Conservation (phyloP, 2,888 invertebrate genomes). For the Melanotus villosus region DNA sequence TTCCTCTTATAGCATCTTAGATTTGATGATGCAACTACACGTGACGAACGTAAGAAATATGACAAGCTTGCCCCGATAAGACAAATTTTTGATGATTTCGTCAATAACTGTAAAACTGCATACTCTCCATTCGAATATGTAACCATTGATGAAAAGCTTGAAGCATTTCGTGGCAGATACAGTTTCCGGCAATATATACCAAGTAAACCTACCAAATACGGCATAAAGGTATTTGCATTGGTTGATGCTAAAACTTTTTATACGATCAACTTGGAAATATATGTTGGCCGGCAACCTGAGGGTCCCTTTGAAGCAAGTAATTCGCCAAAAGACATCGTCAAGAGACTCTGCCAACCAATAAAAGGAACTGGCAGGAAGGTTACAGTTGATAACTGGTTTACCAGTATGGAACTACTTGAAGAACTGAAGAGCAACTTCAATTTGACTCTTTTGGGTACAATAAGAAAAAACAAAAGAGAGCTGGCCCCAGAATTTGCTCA, state of each 20-base stretch:
- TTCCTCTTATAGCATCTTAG: conserved; percentile 9
- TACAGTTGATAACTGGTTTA: no score
- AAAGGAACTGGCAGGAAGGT: no score
- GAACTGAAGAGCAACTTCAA: no score
- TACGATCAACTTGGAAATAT: no score
- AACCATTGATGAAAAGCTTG: not conserved
- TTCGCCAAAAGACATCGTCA: not conserved
- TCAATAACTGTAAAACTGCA: not conserved
- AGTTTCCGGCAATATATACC: no score
- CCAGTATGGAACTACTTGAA: no score
- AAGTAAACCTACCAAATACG: not conserved
- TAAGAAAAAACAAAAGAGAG: no score
- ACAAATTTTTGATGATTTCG: not conserved
- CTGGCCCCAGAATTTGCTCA: not conserved
- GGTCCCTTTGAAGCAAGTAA: not conserved
- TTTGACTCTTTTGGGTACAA: no score
- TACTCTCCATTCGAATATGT: not conserved
- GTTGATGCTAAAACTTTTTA: no score
- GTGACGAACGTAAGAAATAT: not conserved
- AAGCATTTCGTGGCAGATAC: conserved; percentile 2
- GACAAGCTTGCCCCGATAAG: not conserved
- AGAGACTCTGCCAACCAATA: no score
- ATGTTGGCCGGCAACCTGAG: no score
- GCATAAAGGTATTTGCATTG: not conserved
- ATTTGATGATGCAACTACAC: conserved; percentile 1